Percentiles rank a stretch among this genome's conserved stretches.
Evolutionary conservation across 2,888 invertebrate genomes (phyloP).

Genomic region (Apotomis turbidana): DNA sequence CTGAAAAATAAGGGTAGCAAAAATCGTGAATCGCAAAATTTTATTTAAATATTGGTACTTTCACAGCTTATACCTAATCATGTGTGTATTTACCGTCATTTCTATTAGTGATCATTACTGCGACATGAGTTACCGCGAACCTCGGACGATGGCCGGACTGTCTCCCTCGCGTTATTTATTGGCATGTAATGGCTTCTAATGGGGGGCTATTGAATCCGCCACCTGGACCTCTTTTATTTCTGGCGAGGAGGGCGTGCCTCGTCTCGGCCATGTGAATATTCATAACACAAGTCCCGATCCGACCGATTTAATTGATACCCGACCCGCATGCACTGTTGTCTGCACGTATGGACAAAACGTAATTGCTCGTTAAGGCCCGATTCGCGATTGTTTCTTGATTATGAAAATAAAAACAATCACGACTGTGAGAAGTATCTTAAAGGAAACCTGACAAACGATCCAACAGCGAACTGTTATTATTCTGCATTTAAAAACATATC

Average conservation of each 20-base stretch:
- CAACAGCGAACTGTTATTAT: constrained; percentile 37
- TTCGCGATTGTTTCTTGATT: constrained; percentile 78
- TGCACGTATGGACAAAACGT: constrained; percentile 70
- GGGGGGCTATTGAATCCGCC: constrained; percentile 81
- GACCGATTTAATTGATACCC: constrained; percentile 75
- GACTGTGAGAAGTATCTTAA: constrained; percentile 60
- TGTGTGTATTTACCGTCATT: constrained; percentile 42
- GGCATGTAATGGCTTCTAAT: constrained; percentile 82
- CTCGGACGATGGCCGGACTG: constrained; percentile 70
- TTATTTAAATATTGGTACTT: constrained; percentile 15
- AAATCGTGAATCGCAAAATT: neutral
- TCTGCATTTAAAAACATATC: constrained; percentile 30
- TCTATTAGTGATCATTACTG: constrained; percentile 75
- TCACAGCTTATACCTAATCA: constrained; percentile 23
- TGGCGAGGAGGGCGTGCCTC: constrained; percentile 56
- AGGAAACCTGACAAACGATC: constrained; percentile 59
- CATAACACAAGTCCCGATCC: constrained; percentile 67
- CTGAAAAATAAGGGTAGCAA: neutral
- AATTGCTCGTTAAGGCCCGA: constrained; percentile 80
- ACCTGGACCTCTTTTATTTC: constrained; percentile 77
- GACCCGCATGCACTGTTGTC: constrained; percentile 57
- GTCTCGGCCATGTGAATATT: constrained; percentile 72
- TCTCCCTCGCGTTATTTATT: constrained; percentile 79
- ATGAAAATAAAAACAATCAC: constrained; percentile 69
- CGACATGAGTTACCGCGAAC: constrained; percentile 71